Conservation (phyloP, 2,888 invertebrate genomes). For the Dynastes tityus region DNA sequence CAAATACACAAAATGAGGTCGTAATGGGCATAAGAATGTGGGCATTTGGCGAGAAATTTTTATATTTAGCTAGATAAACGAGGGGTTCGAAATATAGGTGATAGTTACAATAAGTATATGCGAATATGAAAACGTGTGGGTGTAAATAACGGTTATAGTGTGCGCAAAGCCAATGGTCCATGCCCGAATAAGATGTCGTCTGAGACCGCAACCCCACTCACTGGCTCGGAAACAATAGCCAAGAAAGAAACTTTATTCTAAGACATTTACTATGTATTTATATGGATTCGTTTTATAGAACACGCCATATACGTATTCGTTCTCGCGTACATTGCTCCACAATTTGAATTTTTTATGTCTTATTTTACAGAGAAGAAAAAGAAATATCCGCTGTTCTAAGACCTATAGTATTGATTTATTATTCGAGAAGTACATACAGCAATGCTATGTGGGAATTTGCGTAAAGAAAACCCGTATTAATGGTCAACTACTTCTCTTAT, state of each 20-base stretch:
- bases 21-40: background rate
- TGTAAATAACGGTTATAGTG: slow-evolving; percentile 67
- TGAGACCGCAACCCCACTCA: slow-evolving; percentile 62
- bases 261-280: slow-evolving; percentile 68
- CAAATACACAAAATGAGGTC: too few species aligned
- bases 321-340: slow-evolving; percentile 24
- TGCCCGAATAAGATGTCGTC: slow-evolving; percentile 67
- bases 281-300: slow-evolving; percentile 66
- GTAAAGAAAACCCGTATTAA: background rate
- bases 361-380: slow-evolving; percentile 27
- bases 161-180: slow-evolving; percentile 67
- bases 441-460: background rate
- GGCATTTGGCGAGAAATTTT: slow-evolving; percentile 26
- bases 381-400: background rate
- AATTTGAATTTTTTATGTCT: slow-evolving; percentile 49
- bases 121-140: slow-evolving; percentile 67
- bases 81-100: slow-evolving; percentile 50
- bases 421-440: background rate
- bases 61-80: slow-evolving; percentile 35
- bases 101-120: slow-evolving; percentile 62
- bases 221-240: slow-evolving; percentile 63
- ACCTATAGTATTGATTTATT: slow-evolving; percentile 12
- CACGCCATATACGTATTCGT: slow-evolving; percentile 44
- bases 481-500: background rate
- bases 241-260: slow-evolving; percentile 67